Percentiles rank a stretch among this genome's conserved stretches.
These are phyloP conservation scores for Fundulus diaphanus DNA, from an alignment of 2,797 vertebrate species.

Conservation along the genomic window DNA sequence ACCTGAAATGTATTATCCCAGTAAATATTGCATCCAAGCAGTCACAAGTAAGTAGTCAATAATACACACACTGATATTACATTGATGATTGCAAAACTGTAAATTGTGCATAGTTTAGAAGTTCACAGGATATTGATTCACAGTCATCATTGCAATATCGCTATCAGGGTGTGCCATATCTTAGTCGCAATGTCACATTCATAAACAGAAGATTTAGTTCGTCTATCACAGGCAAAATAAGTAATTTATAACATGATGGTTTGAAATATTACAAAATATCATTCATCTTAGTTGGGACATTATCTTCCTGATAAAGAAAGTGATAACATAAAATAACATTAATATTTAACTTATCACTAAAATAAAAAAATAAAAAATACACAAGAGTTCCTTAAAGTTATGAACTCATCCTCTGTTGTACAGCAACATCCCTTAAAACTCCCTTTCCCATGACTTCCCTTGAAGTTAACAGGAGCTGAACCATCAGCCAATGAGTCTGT, in stretches of 20 bases:
- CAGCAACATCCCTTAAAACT: constrained; percentile 33
- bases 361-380: constrained; percentile 8
- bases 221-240: neutral
- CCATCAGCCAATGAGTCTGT: constrained; percentile 22
- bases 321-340: neutral
- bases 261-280: no score
- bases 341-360: neutral
- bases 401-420: constrained; percentile 23
- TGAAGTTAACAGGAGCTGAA: constrained; percentile 20
- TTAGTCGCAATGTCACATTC: no score
- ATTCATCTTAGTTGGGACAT: no score
- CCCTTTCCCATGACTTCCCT: constrained; percentile 14
- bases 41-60: neutral
- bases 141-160: neutral
- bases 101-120: neutral
- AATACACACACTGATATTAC: neutral
- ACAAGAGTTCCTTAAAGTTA: constrained; percentile 34
- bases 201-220: no score
- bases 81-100: neutral
- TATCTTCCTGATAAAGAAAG: neutral
- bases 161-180: no score
- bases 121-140: no score
- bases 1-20: neutral
- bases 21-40: neutral
- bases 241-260: no score